Percentiles rank a stretch among this genome's conserved stretches.
These are phyloP conservation scores for Drosophila nebulosa DNA, from an alignment of 1,140 invertebrate species.

Conservation along the genomic window DNA sequence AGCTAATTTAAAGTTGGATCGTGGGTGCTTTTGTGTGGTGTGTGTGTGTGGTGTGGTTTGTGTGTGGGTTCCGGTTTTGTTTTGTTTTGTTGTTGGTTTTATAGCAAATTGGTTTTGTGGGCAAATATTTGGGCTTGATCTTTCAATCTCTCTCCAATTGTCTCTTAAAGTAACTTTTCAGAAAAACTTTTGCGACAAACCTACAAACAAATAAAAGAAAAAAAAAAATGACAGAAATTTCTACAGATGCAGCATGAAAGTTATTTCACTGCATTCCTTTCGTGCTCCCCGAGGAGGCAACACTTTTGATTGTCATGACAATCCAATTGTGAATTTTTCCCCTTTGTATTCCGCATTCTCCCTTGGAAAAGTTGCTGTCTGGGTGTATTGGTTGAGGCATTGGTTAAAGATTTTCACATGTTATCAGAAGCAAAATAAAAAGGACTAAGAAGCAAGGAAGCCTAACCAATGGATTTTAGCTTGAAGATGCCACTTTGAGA, in stretches of 20 bases:
- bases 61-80: slow-evolving; percentile 3
- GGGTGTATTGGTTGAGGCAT: neutral
- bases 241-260: slow-evolving; percentile 7
- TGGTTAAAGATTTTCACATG: neutral
- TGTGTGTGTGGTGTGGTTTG: slow-evolving; percentile 13
- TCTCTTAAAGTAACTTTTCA: neutral
- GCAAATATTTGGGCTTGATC: neutral
- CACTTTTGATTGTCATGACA: slow-evolving; percentile 27
- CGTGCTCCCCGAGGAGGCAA: slow-evolving; percentile 5
- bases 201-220: neutral
- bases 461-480: too few relatives aligned
- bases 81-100: slow-evolving; percentile 9
- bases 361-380: neutral
- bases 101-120: neutral
- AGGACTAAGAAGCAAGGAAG: too few relatives aligned
- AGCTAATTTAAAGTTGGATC: slow-evolving; percentile 68
- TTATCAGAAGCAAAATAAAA: neutral
- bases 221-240: neutral
- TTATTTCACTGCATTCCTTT: slow-evolving; percentile 35
- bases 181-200: neutral
- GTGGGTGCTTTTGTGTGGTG: neutral
- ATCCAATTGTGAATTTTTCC: slow-evolving; percentile 30
- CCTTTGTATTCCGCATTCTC: neutral
- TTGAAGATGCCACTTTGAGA: too few relatives aligned
- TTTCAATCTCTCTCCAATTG: slow-evolving; percentile 26